Conservation (phyloP, 1,140 invertebrate genomes). For the Saccostrea glomerata region DNA sequence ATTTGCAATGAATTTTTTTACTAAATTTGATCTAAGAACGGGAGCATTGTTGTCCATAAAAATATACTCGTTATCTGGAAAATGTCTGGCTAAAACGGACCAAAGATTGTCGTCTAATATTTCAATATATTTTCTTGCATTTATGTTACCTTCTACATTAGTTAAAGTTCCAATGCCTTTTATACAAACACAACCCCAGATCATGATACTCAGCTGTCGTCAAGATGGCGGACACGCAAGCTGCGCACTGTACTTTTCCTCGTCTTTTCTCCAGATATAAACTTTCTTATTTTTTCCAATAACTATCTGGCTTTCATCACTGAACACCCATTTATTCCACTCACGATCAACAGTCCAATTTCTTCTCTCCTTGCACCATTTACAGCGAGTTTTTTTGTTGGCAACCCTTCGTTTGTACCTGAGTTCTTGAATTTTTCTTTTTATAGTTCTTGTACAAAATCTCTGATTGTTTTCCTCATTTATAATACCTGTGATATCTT, state of each 20-base stretch:
- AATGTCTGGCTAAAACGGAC: conserved; percentile 39
- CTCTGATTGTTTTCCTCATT: neutral
- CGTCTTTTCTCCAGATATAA: neutral
- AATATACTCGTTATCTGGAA: neutral
- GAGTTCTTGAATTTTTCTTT: neutral
- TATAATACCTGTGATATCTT: neutral
- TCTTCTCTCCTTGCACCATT: conserved; percentile 21
- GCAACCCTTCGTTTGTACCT: neutral
- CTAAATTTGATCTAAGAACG: conserved; percentile 20
- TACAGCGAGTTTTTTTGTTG: neutral
- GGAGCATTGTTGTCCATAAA: conserved; percentile 49
- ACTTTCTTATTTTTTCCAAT: neutral
- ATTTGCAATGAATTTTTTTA: conserved; percentile 21
- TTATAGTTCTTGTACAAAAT: neutral
- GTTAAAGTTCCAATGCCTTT: neutral
- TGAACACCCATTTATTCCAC: conserved; percentile 13
- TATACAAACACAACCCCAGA: neutral
- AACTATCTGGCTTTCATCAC: neutral
- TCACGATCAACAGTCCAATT: conserved; percentile 9
- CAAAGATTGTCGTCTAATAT: conserved; percentile 26
- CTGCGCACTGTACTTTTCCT: neutral
- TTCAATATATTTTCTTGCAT: conserved; percentile 46
- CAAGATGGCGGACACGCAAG: neutral
- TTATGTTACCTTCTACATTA: conserved; percentile 44
- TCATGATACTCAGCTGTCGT: neutral